A percentile compares a stretch with the other conserved stretches of the same genome.
Conservation (phyloP, 2,797 vertebrate species). For the Gobionotothen gibberifrons region DNA sequence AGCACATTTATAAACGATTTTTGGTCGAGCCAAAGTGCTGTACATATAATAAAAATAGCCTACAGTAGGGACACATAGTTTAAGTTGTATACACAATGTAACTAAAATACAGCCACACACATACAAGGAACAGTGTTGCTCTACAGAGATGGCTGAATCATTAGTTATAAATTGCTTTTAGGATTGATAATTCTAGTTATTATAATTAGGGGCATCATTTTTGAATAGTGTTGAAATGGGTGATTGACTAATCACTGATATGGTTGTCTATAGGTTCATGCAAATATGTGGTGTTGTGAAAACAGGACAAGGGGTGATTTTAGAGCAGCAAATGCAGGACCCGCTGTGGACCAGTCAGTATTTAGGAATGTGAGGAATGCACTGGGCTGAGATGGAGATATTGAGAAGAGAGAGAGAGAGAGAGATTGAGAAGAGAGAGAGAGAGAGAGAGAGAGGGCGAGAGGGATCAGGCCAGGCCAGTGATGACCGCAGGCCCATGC, state of each 20-base stretch:
- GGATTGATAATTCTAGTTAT: background rate
- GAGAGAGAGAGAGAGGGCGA: too few relatives aligned
- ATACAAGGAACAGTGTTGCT: background rate
- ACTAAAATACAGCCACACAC: background rate
- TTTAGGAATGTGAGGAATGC: slow-evolving; percentile 83
- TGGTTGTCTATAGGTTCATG: background rate
- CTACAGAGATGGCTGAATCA: background rate
- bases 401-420: slow-evolving; percentile 26
- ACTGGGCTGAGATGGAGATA: slow-evolving; percentile 53
- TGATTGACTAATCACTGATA: background rate
- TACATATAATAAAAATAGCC: too few relatives aligned
- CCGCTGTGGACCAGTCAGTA: slow-evolving; percentile 62
- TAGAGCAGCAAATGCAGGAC: slow-evolving; percentile 68
- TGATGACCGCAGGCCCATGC: slow-evolving; percentile 44
- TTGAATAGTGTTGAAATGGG: background rate
- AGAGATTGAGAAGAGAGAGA: slow-evolving; percentile 28
- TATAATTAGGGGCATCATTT: background rate
- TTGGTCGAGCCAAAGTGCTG: too few relatives aligned
- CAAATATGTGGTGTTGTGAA: slow-evolving; percentile 14
- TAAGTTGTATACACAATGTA: background rate
- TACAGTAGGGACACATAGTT: too few relatives aligned
- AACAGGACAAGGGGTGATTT: slow-evolving; percentile 43
- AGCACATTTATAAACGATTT: too few relatives aligned
- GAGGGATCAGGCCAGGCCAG: slow-evolving; percentile 56
- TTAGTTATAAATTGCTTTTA: background rate